These are phyloP conservation scores for Protonibea diacanthus DNA, from an alignment of 2,797 vertebrate genomes.

Conservation along the genomic window DNA sequence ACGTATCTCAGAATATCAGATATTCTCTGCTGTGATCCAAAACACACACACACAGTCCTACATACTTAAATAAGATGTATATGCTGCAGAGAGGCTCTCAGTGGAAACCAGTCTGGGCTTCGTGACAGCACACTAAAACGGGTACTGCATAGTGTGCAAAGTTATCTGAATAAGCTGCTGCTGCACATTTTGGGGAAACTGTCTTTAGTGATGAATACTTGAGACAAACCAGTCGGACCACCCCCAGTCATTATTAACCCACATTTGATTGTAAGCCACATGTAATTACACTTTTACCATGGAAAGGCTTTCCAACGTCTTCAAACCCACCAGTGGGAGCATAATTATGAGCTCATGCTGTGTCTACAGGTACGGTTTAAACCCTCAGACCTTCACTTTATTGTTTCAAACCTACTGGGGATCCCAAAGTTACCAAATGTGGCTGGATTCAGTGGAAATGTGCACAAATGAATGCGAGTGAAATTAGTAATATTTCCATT, in stretches of 20 bases:
- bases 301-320: slow-evolving; percentile 6
- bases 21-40: slow-evolving; percentile 5
- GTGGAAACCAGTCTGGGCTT: background rate
- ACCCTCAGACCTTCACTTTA: background rate
- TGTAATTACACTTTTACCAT: slow-evolving; percentile 42
- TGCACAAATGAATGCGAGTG: too few species aligned
- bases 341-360: slow-evolving; percentile 7
- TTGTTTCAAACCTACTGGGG: background rate
- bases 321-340: background rate
- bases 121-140: background rate
- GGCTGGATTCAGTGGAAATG: background rate
- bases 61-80: background rate
- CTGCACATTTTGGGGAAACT: slow-evolving; percentile 3
- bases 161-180: background rate
- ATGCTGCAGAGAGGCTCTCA: background rate
- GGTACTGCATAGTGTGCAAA: background rate
- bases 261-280: slow-evolving; percentile 31
- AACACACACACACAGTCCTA: too few species aligned
- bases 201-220: slow-evolving; percentile 17
- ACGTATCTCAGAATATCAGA: too few species aligned
- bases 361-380: background rate
- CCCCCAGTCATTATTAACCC: slow-evolving; percentile 31
- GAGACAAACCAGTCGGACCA: slow-evolving; percentile 9
- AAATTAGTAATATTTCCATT: background rate
- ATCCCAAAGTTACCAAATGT: background rate